Evolutionary conservation across 2,797 vertebrate species (phyloP).

Genomic region (Discoglossus pictus): DNA sequence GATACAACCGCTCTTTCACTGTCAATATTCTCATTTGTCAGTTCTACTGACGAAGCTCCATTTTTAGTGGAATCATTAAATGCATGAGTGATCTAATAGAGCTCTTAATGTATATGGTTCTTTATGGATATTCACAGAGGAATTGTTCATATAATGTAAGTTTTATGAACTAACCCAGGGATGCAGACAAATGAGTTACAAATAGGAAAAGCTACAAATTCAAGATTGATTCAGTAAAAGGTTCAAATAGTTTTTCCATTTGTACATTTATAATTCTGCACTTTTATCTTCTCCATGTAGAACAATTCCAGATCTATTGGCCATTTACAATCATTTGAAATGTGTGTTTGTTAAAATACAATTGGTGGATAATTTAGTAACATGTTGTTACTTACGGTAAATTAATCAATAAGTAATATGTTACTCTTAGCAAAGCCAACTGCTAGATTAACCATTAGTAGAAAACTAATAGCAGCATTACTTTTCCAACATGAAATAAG

Average conservation of each 20-base stretch:
- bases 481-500: no score
- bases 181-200: background rate
- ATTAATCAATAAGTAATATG: no score
- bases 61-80: constrained; percentile 14
- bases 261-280: background rate
- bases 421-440: no score
- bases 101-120: constrained; percentile 32
- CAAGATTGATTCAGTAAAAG: constrained; percentile 2
- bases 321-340: no score
- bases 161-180: constrained; percentile 22
- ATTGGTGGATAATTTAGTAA: no score
- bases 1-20: background rate
- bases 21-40: constrained; percentile 17
- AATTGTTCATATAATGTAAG: constrained; percentile 15
- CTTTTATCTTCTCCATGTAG: no score
- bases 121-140: constrained; percentile 18
- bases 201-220: constrained; percentile 12
- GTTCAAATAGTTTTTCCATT: background rate
- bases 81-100: constrained; percentile 16
- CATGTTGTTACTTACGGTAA: no score
- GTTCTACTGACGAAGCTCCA: background rate
- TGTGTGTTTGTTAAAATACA: no score
- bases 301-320: no score
- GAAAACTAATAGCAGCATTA: no score
- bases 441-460: no score